Percentiles rank a stretch among this genome's conserved stretches.
Conservation (phyloP, 92 coral and sea anemone genomes). For the Galaxea fascicularis region DNA sequence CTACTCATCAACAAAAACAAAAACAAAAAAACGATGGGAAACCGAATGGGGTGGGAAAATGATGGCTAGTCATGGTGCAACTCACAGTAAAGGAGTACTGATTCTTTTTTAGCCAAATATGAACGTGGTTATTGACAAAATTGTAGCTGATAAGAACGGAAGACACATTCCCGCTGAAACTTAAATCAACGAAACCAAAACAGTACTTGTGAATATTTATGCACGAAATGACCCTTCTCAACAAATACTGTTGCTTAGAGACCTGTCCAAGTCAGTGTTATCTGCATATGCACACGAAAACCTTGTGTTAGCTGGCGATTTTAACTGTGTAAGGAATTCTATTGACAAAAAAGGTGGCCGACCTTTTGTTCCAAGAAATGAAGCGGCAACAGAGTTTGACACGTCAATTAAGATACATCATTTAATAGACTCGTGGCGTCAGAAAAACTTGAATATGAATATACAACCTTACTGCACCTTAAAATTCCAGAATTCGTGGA, state of each 20-base stretch:
- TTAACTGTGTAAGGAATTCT: not conserved
- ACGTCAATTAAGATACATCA: not conserved
- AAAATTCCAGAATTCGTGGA: too few relatives aligned
- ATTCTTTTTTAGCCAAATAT: too few relatives aligned
- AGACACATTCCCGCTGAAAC: too few relatives aligned
- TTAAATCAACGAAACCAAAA: not conserved
- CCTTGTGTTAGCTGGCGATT: slow-evolving; percentile 18
- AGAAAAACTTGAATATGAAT: not conserved
- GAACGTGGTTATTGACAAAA: too few relatives aligned
- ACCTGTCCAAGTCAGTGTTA: not conserved
- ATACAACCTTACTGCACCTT: too few relatives aligned
- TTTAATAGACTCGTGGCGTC: not conserved
- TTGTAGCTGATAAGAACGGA: too few relatives aligned
- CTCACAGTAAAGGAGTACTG: too few relatives aligned
- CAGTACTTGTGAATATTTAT: not conserved
- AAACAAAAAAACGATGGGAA: too few relatives aligned
- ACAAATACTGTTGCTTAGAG: not conserved
- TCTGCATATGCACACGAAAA: slow-evolving; percentile 8
- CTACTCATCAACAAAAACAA: too few relatives aligned
- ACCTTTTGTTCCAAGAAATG: not conserved
- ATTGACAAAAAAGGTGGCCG: not conserved
- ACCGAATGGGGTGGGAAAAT: too few relatives aligned
- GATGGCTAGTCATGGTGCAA: too few relatives aligned
- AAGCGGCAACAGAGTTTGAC: not conserved
- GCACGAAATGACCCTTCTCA: too few relatives aligned